phyloP scores from a whole-genome alignment of 2,797 vertebrate genomes.

The Erethizon dorsatum region DNA sequence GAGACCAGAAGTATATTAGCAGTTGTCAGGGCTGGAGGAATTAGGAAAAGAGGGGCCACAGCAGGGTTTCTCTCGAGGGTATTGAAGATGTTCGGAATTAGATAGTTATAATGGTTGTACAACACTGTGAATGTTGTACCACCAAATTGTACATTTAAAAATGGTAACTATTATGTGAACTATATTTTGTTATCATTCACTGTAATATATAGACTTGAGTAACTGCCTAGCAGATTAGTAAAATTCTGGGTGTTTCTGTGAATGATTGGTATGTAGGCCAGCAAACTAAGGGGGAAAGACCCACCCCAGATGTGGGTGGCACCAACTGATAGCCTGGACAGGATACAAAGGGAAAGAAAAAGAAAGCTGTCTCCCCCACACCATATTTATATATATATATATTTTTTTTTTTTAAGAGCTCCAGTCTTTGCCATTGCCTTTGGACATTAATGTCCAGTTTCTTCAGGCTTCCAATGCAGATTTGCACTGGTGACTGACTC shows the following conservation, averaged over 20 bases:
- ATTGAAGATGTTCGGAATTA: conserved; percentile 38
- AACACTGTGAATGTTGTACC: neutral
- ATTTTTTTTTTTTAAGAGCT: neutral
- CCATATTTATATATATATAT: too few species aligned
- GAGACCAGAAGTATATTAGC: conserved; percentile 28
- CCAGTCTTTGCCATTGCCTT: neutral
- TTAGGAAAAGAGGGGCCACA: neutral
- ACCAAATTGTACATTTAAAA: conserved; percentile 25
- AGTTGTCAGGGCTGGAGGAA: neutral
- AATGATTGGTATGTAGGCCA: neutral
- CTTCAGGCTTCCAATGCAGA: neutral
- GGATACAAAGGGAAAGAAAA: neutral
- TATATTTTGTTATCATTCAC: neutral
- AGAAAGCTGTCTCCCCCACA: neutral
- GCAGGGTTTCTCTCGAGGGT: conserved; percentile 32
- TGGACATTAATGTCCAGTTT: neutral
- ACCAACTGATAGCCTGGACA: neutral
- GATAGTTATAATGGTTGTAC: neutral
- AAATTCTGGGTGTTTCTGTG: neutral
- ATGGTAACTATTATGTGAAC: conserved; percentile 33
- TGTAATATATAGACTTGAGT: neutral
- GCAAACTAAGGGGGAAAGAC: neutral
- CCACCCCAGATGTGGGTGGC: neutral
- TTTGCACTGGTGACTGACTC: neutral
- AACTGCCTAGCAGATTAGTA: neutral